phyloP scores from a whole-genome alignment of 2,888 invertebrate species.

The Drosophila fungiperda region DNA sequence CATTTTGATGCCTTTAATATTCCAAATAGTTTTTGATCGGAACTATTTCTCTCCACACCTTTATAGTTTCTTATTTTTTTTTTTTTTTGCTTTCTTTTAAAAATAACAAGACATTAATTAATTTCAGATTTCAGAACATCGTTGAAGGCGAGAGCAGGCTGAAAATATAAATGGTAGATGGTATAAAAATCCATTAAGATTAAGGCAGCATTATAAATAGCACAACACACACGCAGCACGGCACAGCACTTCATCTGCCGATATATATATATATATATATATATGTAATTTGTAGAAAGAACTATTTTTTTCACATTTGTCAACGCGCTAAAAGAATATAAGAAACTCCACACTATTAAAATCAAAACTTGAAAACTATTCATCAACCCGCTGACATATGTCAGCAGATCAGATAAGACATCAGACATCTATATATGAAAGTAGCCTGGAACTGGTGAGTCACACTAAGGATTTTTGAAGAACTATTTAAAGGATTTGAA shows the following conservation, averaged over 20 bases:
- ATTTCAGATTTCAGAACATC: conserved; percentile 48
- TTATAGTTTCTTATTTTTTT: conserved; percentile 25
- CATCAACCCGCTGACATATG: conserved; percentile 18
- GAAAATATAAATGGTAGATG: conserved; percentile 60
- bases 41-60: conserved; percentile 52
- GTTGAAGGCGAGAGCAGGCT: conserved; percentile 36
- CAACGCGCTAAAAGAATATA: conserved; percentile 16
- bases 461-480: conserved; percentile 24
- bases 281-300: conserved; percentile 14
- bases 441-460: conserved; percentile 1
- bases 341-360: conserved; percentile 20
- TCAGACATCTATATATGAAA: conserved; percentile 1
- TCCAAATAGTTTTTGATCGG: conserved; percentile 25
- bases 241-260: conserved; percentile 43
- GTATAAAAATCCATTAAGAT: conserved; percentile 65
- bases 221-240: conserved; percentile 19
- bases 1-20: conserved; percentile 53
- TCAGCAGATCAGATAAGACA: conserved; percentile 7
- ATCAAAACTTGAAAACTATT: conserved; percentile 21
- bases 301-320: conserved; percentile 36
- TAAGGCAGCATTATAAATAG: conserved; percentile 71
- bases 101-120: conserved; percentile 57
- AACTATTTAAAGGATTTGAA: conserved; percentile 8
- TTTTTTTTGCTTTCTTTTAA: conserved; percentile 37
- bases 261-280: conserved; percentile 19